Percentiles rank a stretch among this genome's conserved stretches.
These are phyloP conservation scores for Engraulis encrasicolus DNA, from an alignment of 2,113 vertebrate species.

Conservation along the genomic window DNA sequence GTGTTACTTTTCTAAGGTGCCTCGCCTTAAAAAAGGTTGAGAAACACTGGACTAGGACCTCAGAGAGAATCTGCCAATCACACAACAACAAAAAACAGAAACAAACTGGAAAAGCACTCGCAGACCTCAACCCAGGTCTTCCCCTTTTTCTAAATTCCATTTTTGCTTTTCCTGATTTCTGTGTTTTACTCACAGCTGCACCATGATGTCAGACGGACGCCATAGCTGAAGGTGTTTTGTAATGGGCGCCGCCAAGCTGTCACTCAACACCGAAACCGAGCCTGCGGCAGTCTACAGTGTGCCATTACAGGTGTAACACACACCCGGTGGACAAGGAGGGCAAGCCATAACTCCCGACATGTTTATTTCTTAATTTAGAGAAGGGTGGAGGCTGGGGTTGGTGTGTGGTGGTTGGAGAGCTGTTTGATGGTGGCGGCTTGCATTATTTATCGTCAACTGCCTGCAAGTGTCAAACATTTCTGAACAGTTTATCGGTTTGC, in stretches of 20 bases:
- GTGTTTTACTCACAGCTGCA: no score
- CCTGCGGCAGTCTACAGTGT: conserved; percentile 21
- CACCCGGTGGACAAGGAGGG: conserved; percentile 67
- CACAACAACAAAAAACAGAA: no score
- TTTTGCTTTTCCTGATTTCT: no score
- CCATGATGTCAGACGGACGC: neutral
- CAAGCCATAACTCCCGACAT: conserved; percentile 54
- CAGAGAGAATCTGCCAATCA: no score
- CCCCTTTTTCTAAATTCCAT: no score
- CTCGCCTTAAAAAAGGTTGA: no score
- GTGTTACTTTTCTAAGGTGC: no score
- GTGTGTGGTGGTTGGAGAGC: no score
- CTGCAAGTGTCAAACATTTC: neutral
- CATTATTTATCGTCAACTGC: conserved; percentile 61
- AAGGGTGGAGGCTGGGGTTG: no score
- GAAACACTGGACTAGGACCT: no score
- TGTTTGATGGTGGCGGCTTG: conserved; percentile 23
- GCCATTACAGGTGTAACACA: conserved; percentile 59
- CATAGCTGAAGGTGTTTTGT: neutral
- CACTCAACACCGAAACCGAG: conserved; percentile 52
- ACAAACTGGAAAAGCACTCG: no score
- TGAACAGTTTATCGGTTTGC: neutral
- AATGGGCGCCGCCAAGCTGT: neutral
- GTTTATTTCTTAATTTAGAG: conserved; percentile 38
- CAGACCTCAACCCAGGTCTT: no score